Evolutionary conservation across 2,113 vertebrate species (phyloP).

Genomic region (Megaceryle maxima): DNA sequence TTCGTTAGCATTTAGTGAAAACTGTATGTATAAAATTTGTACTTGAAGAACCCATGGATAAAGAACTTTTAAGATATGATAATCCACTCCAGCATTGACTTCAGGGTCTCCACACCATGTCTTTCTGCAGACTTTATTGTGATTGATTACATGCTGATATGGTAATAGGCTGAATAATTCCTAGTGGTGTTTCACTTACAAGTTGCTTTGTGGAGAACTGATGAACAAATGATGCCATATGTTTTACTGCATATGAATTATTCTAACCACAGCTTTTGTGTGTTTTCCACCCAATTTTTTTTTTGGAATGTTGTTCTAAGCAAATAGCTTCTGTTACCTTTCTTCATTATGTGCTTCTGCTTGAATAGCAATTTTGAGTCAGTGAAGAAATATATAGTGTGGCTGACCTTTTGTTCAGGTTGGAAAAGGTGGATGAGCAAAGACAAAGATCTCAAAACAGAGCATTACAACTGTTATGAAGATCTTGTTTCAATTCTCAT

Average conservation of each 20-base stretch:
- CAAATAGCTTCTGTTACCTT: neutral
- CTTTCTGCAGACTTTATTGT: neutral
- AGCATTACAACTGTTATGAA: neutral
- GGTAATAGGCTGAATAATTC: neutral
- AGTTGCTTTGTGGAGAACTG: neutral
- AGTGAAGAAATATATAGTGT: neutral
- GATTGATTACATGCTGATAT: neutral
- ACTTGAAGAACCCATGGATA: neutral
- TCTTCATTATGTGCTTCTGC: neutral
- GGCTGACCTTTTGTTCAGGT: neutral
- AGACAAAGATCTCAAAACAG: neutral
- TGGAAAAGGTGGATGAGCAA: neutral
- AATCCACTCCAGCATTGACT: neutral
- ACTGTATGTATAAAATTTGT: neutral
- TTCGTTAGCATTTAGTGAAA: neutral
- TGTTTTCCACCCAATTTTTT: neutral
- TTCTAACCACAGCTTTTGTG: neutral
- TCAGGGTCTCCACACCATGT: neutral
- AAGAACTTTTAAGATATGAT: neutral
- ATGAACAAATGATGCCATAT: neutral
- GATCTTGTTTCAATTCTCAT: neutral
- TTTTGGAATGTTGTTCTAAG: neutral
- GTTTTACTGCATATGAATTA: neutral
- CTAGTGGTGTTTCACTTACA: neutral
- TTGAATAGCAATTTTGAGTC: neutral